Conservation (phyloP, 2,797 vertebrate species). For the Margarornis squamiger region DNA sequence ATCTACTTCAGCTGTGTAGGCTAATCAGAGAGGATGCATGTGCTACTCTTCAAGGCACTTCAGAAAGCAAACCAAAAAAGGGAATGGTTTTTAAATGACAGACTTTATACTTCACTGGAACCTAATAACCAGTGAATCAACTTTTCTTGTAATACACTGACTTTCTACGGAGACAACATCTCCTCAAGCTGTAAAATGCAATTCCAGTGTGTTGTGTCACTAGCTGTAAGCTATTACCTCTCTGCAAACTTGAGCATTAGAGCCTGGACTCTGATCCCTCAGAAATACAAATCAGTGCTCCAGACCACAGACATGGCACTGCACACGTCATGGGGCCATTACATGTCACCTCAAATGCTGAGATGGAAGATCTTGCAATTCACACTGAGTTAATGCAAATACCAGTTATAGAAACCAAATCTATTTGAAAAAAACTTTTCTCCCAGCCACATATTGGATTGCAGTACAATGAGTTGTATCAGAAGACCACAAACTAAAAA, state of each 20-base stretch:
- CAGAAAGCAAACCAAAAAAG: not conserved
- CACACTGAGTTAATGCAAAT: not conserved
- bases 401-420: not conserved
- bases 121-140: not conserved
- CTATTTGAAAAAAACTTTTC: not conserved
- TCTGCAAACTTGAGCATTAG: not conserved
- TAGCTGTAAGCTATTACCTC: not conserved
- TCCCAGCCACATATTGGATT: accelerated
- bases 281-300: not conserved
- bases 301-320: not conserved
- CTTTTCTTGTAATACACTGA: not conserved
- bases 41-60: not conserved
- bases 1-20: not conserved
- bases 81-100: not conserved
- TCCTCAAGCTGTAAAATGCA: not conserved
- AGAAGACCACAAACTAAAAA: not conserved
- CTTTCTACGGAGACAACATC: not conserved
- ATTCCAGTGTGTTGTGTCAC: not conserved
- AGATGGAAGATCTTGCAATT: not conserved
- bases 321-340: accelerated
- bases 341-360: not conserved
- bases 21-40: not conserved
- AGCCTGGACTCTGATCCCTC: not conserved
- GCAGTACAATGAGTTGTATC: not conserved
- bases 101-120: not conserved